Percentiles rank a stretch among this genome's conserved stretches.
Conservation (phyloP, 2,113 vertebrate genomes). For the Felis catus region F.catus_Fca126_mat1.0 CM031417.1:52378001-52378500, state of each 20-base stretch:
- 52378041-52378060: too few species aligned
- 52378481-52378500: conserved; percentile 14
- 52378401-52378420: conserved; percentile 14
- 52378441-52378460: not conserved
- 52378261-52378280: not conserved
- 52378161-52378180: not conserved
- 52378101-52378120: too few species aligned
- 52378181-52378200: not conserved
- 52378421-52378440: conserved; percentile 4
- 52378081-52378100: too few species aligned
- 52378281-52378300: not conserved
- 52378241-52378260: not conserved
- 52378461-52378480: conserved; percentile 36
- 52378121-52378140: not conserved
- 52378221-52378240: not conserved
- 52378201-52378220: not conserved
- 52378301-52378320: conserved; percentile 16
- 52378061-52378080: too few species aligned
- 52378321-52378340: not conserved
- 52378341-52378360: not conserved
- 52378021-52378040: too few species aligned
- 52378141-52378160: not conserved
- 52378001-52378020: too few species aligned
- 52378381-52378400: not conserved
- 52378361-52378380: not conserved